These are phyloP conservation scores for Halocynthia aurantium DNA, from an alignment of 23 tunicate species.

Conservation along the genomic window DNA sequence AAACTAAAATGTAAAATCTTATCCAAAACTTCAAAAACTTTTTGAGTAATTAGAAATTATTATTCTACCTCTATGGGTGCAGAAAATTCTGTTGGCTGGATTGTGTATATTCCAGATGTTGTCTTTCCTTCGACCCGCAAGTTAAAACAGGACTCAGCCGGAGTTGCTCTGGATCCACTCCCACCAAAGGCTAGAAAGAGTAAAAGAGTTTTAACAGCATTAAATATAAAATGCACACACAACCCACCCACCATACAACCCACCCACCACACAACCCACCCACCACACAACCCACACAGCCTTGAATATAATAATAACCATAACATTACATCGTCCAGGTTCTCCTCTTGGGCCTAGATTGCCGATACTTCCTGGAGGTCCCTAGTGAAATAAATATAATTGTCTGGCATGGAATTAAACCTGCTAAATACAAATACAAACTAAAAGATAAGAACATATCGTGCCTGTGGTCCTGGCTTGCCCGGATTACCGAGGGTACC, in stretches of 20 bases:
- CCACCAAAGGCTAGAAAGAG: conserved; percentile 24
- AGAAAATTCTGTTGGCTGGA: conserved; percentile 55
- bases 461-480: conserved; percentile 72
- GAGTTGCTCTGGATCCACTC: conserved; percentile 12
- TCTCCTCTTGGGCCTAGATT: conserved; percentile 57
- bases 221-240: no score
- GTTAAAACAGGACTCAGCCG: conserved; percentile 53
- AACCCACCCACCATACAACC: no score
- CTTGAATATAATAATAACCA: no score
- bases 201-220: not conserved
- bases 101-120: conserved; percentile 60
- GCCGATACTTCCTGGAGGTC: conserved; percentile 65
- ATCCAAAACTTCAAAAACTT: not conserved
- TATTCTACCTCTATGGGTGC: conserved; percentile 39
- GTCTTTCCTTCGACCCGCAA: conserved; percentile 23
- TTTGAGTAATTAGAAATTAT: not conserved
- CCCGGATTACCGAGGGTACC: conserved; percentile 88
- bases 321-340: conserved; percentile 48
- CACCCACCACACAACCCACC: no score
- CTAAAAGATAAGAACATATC: conserved; percentile 1
- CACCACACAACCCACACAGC: no score
- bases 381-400: conserved; percentile 10
- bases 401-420: no score
- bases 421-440: no score
- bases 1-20: not conserved